A percentile compares a stretch with the other conserved stretches of the same genome.
These are phyloP conservation scores for Enteromius fasciolatus DNA, from an alignment of 2,797 vertebrate species.

Conservation along the genomic window DNA sequence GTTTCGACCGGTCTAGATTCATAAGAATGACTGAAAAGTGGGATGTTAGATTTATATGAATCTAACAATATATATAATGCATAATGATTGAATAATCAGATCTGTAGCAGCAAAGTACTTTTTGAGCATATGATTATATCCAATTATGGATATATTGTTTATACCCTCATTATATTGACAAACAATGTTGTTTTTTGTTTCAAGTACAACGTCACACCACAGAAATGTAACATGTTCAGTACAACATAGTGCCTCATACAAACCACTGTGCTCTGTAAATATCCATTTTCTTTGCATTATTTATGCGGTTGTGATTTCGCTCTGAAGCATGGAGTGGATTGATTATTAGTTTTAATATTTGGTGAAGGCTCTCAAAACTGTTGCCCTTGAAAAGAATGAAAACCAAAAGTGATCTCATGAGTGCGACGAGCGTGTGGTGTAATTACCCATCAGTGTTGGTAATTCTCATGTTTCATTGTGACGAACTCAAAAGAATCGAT, in stretches of 20 bases:
- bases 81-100: slow-evolving; percentile 15
- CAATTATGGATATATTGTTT: not conserved
- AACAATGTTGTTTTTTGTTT: slow-evolving; percentile 4
- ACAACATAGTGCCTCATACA: slow-evolving; percentile 52
- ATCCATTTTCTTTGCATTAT: slow-evolving; percentile 29
- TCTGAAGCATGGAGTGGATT: slow-evolving; percentile 10
- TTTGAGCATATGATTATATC: not conserved
- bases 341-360: slow-evolving; percentile 8
- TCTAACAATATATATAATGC: not conserved
- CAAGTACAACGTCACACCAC: slow-evolving; percentile 27
- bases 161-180: slow-evolving; percentile 5
- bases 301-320: slow-evolving; percentile 7
- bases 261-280: slow-evolving; percentile 52
- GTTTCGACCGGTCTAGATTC: not conserved
- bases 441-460: slow-evolving; percentile 13
- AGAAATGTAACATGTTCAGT: slow-evolving; percentile 31
- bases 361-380: slow-evolving; percentile 29
- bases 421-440: not conserved
- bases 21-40: not conserved
- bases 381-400: slow-evolving; percentile 29
- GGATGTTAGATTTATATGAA: not conserved
- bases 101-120: not conserved
- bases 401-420: slow-evolving; percentile 23
- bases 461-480: slow-evolving; percentile 31
- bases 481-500: slow-evolving; percentile 17